Conservation (phyloP, 2,888 invertebrate species). For the Muschampia plurimacula region DNA sequence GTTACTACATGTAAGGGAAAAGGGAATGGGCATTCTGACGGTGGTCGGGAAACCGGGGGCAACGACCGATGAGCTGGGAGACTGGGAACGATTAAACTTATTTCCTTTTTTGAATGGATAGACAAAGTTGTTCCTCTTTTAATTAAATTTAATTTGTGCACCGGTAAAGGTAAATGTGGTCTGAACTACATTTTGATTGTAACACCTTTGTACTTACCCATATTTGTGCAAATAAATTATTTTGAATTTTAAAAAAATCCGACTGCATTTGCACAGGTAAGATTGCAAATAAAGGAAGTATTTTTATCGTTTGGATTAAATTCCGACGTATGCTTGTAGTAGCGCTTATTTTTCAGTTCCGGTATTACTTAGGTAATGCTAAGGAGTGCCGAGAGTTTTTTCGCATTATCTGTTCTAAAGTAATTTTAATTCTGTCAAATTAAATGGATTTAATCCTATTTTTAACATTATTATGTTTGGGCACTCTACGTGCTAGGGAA, state of each 20-base stretch:
- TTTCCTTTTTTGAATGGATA: constrained; percentile 14
- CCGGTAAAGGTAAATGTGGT: no score
- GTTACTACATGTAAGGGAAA: constrained; percentile 16
- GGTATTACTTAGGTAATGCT: no score
- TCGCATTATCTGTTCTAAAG: no score
- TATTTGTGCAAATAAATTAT: no score
- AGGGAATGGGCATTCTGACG: constrained; percentile 20
- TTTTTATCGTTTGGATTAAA: no score
- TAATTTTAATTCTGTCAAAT: not conserved
- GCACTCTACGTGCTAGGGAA: constrained; percentile 13
- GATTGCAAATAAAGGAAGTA: not conserved
- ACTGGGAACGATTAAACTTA: constrained; percentile 13
- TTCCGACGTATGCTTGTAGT: no score
- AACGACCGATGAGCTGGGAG: constrained; percentile 21
- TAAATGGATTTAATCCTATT: no score
- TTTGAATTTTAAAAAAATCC: not conserved
- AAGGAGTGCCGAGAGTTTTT: no score
- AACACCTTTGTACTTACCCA: no score
- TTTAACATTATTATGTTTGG: constrained; percentile 1
- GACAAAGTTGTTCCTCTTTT: not conserved
- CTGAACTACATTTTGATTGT: no score
- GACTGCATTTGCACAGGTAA: not conserved
- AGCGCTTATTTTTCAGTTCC: no score
- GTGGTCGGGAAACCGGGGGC: constrained; percentile 16
- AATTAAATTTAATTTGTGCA: no score